phyloP scores from a whole-genome alignment of 1,140 invertebrate genomes.

The Himalopsyche phryganea region DNA sequence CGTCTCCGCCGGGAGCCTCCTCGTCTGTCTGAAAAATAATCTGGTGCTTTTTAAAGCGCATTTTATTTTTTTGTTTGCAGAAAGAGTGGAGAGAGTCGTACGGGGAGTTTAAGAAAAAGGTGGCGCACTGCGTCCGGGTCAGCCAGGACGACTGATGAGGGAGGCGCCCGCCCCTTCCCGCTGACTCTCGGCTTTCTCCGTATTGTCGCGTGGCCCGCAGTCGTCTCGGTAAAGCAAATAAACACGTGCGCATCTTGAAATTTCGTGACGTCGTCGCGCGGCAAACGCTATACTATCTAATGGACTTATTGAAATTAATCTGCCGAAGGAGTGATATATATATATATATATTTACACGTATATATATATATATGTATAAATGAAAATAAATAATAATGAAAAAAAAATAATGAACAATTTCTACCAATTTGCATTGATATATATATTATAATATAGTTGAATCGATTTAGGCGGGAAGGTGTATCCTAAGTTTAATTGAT shows the following conservation, averaged over 20 bases:
- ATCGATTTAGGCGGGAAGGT: too few relatives aligned
- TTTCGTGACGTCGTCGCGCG: background rate
- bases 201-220: too few relatives aligned
- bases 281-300: conserved; percentile 3
- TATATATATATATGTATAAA: conserved; percentile 22
- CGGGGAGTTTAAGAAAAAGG: conserved; percentile 93
- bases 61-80: conserved; percentile 59
- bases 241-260: too few relatives aligned
- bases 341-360: conserved; percentile 11
- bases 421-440: conserved; percentile 14
- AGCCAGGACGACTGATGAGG: conserved; percentile 93
- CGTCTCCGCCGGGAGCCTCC: too few relatives aligned
- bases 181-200: background rate
- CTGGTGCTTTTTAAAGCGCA: conserved; percentile 38
- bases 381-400: conserved; percentile 7
- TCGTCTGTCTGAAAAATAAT: too few relatives aligned
- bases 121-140: conserved; percentile 91
- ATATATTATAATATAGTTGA: too few relatives aligned
- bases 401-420: conserved; percentile 9
- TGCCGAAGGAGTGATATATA: conserved; percentile 24
- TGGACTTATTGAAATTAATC: conserved; percentile 29
- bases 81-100: conserved; percentile 97
- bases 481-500: too few relatives aligned
- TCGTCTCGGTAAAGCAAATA: too few relatives aligned
- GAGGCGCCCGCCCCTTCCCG: conserved; percentile 35